Conservation (phyloP, 2,113 vertebrate species). For the Gopherus flavomarginatus region DNA sequence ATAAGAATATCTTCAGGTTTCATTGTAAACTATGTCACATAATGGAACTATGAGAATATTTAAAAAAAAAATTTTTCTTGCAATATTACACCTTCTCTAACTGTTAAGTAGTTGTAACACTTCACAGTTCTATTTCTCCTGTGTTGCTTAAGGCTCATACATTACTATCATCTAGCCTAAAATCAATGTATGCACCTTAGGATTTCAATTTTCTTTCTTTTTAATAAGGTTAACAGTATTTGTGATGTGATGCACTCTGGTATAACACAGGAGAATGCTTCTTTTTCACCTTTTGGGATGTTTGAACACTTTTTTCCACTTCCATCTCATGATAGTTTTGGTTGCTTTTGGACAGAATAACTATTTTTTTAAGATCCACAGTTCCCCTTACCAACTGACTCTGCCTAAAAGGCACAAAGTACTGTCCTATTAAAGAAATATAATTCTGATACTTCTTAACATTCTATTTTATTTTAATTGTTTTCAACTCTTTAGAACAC, state of each 20-base stretch:
- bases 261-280: rapidly evolving
- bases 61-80: neutral
- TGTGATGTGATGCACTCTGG: neutral
- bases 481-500: neutral
- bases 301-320: neutral
- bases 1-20: neutral
- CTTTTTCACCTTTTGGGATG: neutral
- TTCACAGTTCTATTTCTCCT: neutral
- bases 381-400: neutral
- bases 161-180: neutral
- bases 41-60: neutral
- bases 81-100: neutral
- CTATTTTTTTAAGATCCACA: neutral
- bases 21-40: rapidly evolving
- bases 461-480: neutral
- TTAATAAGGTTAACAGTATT: neutral
- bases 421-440: neutral
- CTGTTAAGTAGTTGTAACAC: neutral
- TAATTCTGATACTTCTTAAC: neutral
- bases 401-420: neutral
- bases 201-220: neutral
- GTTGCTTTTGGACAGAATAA: neutral
- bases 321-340: neutral
- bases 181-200: neutral
- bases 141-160: rapidly evolving